Evolutionary conservation across 2,888 invertebrate species (phyloP), one percentile per base, ranked within the genome.

Genomic region (Aelia acuminata): DNA sequence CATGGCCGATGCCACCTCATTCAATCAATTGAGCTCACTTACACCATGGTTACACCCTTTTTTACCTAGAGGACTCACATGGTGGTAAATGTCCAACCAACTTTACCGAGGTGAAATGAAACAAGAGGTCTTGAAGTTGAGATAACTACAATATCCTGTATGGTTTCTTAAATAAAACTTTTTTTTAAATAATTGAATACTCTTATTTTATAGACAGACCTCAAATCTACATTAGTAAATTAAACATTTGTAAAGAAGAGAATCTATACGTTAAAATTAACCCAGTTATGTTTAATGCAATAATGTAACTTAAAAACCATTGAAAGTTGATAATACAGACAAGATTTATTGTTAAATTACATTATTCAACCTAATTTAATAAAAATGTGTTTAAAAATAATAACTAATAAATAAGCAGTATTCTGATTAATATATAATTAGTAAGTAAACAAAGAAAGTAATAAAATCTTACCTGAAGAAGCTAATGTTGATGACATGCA

Each of bases 401-500:
- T 35, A 57, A 26, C 7, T 26, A 26, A 7, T 26, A 70, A 35
- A 7, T 70, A 8, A 70, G 8, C 26, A 57, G 57, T 7, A 35
- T 35, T 20, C 31, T 35, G 35, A 80, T 80, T 43, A 80, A 80
- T 80, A 43, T 1, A 43, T 43, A 80, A 43, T n/a, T 80, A 43
- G 4, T 80, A n/a, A n/a, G 4, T 80, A n/a, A n/a, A 80, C 10
- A 47, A 43, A 47, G 11, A 80, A 80, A 43, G 20, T n/a, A 43
- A 80, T 43, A n/a, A 80, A n/a, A 80, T 80, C 80, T 80, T 80
- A 80, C 80, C 80, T 80, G 80, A 80, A 80, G 80, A 39, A 80
- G 43, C 63, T 35, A 80, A 43, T 80, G 80, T 80, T n/a, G 80
- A 43, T 80, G 80, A n/a, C 80, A 80, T 80, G 80, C 80, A 80